Conservation (phyloP, 2,797 vertebrate genomes). For the Lophotriccus pileatus region DNA sequence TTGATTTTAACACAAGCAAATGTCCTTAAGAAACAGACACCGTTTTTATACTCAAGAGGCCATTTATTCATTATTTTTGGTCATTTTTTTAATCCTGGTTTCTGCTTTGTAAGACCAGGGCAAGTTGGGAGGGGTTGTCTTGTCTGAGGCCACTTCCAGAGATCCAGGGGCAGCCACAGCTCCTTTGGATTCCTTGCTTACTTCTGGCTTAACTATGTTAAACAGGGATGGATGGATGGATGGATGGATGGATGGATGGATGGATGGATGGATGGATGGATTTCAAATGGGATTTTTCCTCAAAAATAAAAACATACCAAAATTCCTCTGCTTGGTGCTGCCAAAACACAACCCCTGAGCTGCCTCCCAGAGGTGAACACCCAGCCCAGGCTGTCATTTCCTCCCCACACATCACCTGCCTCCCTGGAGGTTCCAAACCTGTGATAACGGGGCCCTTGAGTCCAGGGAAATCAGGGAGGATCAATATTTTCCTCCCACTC, state of each 20-base stretch:
- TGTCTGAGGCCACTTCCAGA: no score
- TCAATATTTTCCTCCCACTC: not conserved
- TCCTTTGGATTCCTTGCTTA: not conserved
- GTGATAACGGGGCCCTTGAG: not conserved
- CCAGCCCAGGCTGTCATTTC: not conserved
- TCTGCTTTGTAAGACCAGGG: constrained; percentile 35
- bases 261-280: no score
- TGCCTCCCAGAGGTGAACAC: no score
- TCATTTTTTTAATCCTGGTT: not conserved
- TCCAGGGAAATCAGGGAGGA: not conserved
- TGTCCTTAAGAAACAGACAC: constrained; percentile 62
- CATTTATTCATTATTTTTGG: constrained; percentile 63
- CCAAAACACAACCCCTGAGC: no score
- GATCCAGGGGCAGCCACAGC: not conserved
- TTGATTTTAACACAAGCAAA: constrained; percentile 42
- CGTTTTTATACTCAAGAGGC: constrained; percentile 59
- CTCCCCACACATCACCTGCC: not conserved
- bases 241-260: no score
- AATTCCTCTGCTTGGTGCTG: not conserved
- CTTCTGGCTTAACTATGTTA: not conserved
- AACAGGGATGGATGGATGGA: not conserved
- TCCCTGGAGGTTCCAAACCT: not conserved
- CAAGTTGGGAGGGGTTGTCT: no score
- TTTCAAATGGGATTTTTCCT: not conserved
- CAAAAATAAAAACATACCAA: not conserved